Evolutionary conservation across 2,113 vertebrate genomes (phyloP).

Genomic region (Phalacrocorax carbo): DNA sequence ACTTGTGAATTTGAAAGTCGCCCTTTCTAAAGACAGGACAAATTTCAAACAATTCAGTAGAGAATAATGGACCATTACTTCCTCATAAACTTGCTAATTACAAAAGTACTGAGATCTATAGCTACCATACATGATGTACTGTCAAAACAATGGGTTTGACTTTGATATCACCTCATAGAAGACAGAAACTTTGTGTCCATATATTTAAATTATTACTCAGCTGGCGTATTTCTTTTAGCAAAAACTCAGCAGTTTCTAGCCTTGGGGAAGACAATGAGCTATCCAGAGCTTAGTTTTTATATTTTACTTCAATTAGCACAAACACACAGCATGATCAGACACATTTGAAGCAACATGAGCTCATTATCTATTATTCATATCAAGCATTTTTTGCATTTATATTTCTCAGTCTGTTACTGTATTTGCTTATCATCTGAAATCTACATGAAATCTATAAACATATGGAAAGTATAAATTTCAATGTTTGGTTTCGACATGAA

Average conservation of each 20-base stretch:
- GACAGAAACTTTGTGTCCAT: neutral
- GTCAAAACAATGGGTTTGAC: slow-evolving; percentile 22
- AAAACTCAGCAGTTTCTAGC: neutral
- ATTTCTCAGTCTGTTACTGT: neutral
- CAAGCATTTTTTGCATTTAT: neutral
- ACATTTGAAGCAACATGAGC: neutral
- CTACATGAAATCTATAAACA: neutral
- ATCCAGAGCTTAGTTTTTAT: neutral
- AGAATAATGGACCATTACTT: slow-evolving; percentile 51
- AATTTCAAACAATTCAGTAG: slow-evolving; percentile 22
- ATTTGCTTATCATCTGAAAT: neutral
- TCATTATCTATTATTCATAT: neutral
- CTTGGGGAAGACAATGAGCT: neutral
- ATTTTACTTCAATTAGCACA: neutral
- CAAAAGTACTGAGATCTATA: slow-evolving; percentile 12
- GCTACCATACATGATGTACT: neutral
- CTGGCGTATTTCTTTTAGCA: neutral
- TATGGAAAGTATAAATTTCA: neutral
- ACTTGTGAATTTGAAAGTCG: neutral
- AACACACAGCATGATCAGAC: neutral
- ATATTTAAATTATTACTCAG: neutral
- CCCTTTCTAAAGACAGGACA: slow-evolving; percentile 34
- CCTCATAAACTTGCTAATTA: slow-evolving; percentile 64
- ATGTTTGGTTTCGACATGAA: neutral
- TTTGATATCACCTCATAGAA: slow-evolving; percentile 16